These are phyloP conservation scores for Prunella himalayana DNA, from an alignment of 2,113 vertebrate genomes.

Conservation along the genomic window DNA sequence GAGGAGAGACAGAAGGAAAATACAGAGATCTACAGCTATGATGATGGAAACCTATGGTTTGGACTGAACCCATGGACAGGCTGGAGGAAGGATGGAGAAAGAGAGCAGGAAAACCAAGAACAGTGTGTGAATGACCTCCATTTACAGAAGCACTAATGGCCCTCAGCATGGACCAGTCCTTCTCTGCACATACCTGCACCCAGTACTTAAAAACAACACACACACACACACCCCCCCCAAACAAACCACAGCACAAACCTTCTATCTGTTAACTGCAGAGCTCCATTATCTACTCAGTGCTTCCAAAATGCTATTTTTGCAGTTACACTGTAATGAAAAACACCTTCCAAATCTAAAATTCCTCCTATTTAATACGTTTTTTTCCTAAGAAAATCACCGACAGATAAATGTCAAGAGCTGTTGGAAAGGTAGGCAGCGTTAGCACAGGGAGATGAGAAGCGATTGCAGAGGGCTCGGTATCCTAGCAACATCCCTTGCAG, in stretches of 20 bases:
- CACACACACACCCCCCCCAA: neutral
- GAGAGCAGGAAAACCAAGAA: neutral
- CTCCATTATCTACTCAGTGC: neutral
- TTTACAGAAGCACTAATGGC: neutral
- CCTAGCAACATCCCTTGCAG: slow-evolving; percentile 40
- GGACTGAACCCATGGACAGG: neutral
- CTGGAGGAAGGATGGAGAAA: neutral
- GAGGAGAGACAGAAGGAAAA: neutral
- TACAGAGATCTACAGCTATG: neutral
- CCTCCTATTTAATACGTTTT: neutral
- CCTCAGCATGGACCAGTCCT: neutral
- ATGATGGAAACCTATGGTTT: neutral
- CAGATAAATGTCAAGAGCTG: neutral
- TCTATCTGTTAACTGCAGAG: neutral
- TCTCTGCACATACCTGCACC: neutral
- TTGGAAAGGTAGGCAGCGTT: neutral
- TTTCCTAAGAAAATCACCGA: neutral
- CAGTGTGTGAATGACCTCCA: neutral
- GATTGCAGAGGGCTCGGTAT: slow-evolving; percentile 2
- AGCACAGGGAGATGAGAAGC: neutral
- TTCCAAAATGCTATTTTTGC: neutral
- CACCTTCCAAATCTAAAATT: neutral
- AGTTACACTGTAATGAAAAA: neutral
- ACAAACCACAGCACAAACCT: neutral
- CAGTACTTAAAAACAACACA: neutral